Base-by-base conservation (phyloP, 2,888 invertebrate species). In the Globia sparganii region DNA sequence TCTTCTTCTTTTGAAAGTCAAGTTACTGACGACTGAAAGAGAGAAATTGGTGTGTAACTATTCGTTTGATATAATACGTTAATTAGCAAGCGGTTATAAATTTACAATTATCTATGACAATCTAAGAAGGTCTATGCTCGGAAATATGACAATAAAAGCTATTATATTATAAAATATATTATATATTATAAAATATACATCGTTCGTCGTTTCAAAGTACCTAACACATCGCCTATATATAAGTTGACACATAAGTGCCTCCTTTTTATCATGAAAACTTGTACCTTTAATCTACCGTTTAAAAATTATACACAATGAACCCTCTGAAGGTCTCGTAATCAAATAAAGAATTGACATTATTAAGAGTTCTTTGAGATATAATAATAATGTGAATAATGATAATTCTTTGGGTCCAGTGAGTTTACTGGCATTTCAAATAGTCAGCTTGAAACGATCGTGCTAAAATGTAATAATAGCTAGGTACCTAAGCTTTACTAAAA, bases 271-370 rank as follows among this genome's bases (percentile, higher is more conserved):
- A 56, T 18, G 34, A 64, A 37, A 34, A 21, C 18, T 5, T 46
- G 34, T n/a, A 11, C 13, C 37, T 46, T 65, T 58, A 28, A 65
- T 65, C 21, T 46, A 28, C 34, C 15, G 18, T 37, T 43, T 40
- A 40, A 9, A 58, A 21, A 58, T 34, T 3, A 37, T 58, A 43
- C 21, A 53, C 21, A 62, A 72, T 13, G 18, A 77, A 61, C n/a
- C n/a, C 34, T 56, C 6, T 13, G 9, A 65, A 58, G 6, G 28
- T 31, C 37, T 64, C 56, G 62, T 74, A 64, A 75, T 59, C 6
- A 74, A 53, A 8, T 31, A 49, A 49, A 49, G 15, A 15, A 13
- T 0, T 2, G n/a, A 5, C 0, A 13, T 43, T 43, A 13, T 43
- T 40, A 37, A 37, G 37, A 37, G 11, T 40, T 40, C n/a, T 40